These are phyloP conservation scores for Ranitomeya variabilis DNA, from an alignment of 2,113 vertebrate species.

Conservation along the genomic window DNA sequence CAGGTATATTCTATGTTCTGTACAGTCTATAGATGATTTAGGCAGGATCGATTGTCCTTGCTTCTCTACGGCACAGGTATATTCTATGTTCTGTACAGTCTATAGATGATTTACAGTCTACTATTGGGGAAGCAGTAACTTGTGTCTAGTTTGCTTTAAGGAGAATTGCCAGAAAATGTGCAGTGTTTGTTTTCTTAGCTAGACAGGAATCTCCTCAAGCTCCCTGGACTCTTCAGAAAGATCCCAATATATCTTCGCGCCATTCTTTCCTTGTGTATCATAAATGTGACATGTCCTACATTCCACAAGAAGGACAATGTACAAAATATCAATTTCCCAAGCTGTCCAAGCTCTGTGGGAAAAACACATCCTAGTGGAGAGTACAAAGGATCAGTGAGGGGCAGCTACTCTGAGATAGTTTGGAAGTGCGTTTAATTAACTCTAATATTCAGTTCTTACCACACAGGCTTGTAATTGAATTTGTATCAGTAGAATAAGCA, in stretches of 20 bases:
- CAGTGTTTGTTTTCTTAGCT: conserved; percentile 39
- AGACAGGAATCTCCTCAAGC: conserved; percentile 36
- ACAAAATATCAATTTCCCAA: conserved; percentile 42
- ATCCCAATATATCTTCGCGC: conserved; percentile 31
- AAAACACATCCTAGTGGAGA: conserved; percentile 20
- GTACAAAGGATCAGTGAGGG: conserved; percentile 48
- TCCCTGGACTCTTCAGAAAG: not conserved
- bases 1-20: no score
- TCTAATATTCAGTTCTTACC: not conserved
- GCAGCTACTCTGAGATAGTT: not conserved
- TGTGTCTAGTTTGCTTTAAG: conserved; percentile 10
- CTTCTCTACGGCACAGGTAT: not conserved
- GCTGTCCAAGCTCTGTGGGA: conserved; percentile 51
- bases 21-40: not conserved
- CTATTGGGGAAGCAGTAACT: not conserved
- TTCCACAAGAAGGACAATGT: conserved; percentile 43
- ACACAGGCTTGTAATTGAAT: not conserved
- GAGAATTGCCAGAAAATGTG: conserved; percentile 30
- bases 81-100: not conserved
- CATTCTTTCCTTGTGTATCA: conserved; percentile 23
- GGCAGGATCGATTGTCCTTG: not conserved
- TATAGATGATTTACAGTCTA: not conserved
- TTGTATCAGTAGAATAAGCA: not conserved
- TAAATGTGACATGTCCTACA: conserved; percentile 40
- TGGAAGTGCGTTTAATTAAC: conserved; percentile 1